phyloP scores from a whole-genome alignment of 2,888 invertebrate species.

The Stramonita haemastoma region DNA sequence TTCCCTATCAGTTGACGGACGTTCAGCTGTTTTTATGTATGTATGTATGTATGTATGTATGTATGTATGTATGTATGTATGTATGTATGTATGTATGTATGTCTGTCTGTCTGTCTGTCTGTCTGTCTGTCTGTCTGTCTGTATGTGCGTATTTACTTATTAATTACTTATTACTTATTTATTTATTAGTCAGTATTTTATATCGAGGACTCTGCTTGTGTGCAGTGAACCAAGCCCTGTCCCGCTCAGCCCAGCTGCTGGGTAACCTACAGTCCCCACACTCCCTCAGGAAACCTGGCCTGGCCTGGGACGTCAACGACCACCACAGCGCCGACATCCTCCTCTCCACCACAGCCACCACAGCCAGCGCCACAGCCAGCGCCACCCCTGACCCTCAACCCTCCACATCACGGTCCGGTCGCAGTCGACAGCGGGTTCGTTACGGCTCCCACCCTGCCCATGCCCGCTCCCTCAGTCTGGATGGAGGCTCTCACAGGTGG shows the following conservation, averaged over 20 bases:
- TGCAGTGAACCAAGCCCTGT: constrained; percentile 47
- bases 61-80: too few relatives aligned
- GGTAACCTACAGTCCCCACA: constrained; percentile 29
- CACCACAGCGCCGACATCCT: constrained; percentile 58
- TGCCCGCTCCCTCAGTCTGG: constrained; percentile 27
- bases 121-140: too few relatives aligned
- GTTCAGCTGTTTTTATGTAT: too few relatives aligned
- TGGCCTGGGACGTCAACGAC: constrained; percentile 60
- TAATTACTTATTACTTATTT: too few relatives aligned
- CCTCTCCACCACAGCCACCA: constrained; percentile 41
- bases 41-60: too few relatives aligned
- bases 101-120: too few relatives aligned
- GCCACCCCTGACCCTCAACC: not conserved
- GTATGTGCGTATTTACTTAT: too few relatives aligned
- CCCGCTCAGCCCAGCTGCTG: constrained; percentile 48
- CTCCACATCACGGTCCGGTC: not conserved
- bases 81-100: too few relatives aligned
- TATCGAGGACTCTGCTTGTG: not conserved
- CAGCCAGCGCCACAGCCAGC: not conserved
- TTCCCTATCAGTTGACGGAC: too few relatives aligned
- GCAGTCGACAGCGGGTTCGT: constrained; percentile 36
- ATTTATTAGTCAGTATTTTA: too few relatives aligned
- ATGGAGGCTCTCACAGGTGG: not conserved
- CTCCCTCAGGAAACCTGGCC: not conserved
- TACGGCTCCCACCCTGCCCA: not conserved